Evolutionary conservation across 1,140 invertebrate genomes (phyloP), one percentile per base, ranked within the genome.

Genomic region (Drosophila rufa): DNA sequence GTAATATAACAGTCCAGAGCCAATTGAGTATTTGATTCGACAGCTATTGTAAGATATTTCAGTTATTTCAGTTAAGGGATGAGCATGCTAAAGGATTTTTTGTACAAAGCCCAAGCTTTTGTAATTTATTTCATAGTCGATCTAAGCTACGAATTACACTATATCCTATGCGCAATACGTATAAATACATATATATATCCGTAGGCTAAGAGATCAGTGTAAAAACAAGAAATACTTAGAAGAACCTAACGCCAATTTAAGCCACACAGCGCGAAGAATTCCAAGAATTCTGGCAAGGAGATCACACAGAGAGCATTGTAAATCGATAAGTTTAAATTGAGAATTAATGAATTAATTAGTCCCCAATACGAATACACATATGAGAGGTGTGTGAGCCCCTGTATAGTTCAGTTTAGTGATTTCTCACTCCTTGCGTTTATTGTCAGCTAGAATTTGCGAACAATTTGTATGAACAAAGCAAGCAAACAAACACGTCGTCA

Each of bases 191-290:
- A 69, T 17, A 36, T 48, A 68, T 76, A 57, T 75, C 40, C 7
- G 12, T 78, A 78, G 57, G 40, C 42, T 78, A 87, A 80, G 82
- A 50, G 43, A 81, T 82, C 71, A 70, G 78, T 90, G 85, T 90
- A 90, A 70, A 89, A 89, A 73, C 69, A 42, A 73, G 75, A 51
- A 76, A 71, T 86, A 87, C 77, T 80, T 83, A 87, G 71, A 87
- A 87, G 85, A 90, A 90, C 71, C 70, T 82, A 90, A 90, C 85
- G 85, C 85, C 85, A 90, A 90, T 90, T 90, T 90, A 82, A 79
- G 75, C 58, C 70, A 74, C 30, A 74, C 30, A 74, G 68, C 75
- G 33, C 47, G 50, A 57, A 46, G 84, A 87, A 60, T 87, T 87
- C 84, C 66, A 87, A 87, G 84, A 90, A 89, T 85, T 89, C 80